A percentile compares a stretch with the other conserved stretches of the same genome.
These are phyloP conservation scores for Campylorhamphus procurvoides DNA, from an alignment of 2,113 vertebrate genomes.

Conservation along the genomic window DNA sequence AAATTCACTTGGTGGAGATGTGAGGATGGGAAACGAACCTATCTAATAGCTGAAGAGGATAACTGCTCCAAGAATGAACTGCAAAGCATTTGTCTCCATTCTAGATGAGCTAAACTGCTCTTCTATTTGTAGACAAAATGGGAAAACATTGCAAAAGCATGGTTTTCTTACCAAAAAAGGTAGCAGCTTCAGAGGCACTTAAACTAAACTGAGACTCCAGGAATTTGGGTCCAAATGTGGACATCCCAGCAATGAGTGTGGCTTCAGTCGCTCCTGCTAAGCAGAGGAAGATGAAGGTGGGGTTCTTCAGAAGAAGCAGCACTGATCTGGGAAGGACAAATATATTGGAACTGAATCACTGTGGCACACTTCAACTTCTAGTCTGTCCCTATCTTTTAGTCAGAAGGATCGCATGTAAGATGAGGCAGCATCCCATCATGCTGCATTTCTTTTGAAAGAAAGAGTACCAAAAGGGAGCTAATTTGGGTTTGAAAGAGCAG, in stretches of 20 bases:
- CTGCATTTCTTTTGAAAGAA: neutral
- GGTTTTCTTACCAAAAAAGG: conserved; percentile 87
- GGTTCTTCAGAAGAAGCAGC: conserved; percentile 90
- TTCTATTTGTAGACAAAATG: neutral
- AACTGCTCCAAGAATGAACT: neutral
- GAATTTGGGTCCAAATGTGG: conserved; percentile 96
- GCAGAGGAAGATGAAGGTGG: conserved; percentile 92
- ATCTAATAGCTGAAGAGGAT: neutral
- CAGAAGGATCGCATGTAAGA: neutral
- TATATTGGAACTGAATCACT: neutral
- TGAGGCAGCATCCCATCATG: neutral
- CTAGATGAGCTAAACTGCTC: neutral
- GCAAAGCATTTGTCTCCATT: neutral
- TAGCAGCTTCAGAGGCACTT: conserved; percentile 92
- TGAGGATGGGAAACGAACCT: neutral
- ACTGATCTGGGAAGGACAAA: conserved; percentile 75
- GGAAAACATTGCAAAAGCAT: neutral
- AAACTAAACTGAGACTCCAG: conserved; percentile 94
- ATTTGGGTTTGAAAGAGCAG: neutral
- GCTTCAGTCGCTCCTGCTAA: conserved; percentile 92
- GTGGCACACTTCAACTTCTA: neutral
- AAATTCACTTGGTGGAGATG: neutral
- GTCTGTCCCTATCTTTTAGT: too few relatives aligned
- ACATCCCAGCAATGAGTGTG: conserved; percentile 91
- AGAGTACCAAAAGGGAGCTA: neutral